phyloP scores from a whole-genome alignment of 2,888 invertebrate genomes.

The Rhimphoctona megacephalus region DNA sequence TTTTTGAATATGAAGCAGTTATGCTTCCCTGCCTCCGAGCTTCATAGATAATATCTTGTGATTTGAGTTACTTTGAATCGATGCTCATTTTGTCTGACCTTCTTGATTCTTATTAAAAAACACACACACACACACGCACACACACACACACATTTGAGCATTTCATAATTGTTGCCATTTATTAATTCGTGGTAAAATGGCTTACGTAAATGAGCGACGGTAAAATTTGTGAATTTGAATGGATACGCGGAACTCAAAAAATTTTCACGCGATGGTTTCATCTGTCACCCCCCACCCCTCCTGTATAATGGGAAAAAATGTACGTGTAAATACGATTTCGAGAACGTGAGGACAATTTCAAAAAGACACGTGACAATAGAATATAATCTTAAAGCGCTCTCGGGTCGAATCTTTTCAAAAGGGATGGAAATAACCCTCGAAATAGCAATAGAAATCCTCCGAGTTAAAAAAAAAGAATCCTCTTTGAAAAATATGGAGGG shows the following conservation, averaged over 20 bases:
- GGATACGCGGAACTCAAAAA: neutral
- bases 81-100: neutral
- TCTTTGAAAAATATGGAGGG: slow-evolving; percentile 7
- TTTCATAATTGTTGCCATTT: neutral
- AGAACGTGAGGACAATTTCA: slow-evolving; percentile 23
- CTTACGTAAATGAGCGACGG: neutral
- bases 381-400: slow-evolving; percentile 28
- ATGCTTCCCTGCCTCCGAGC: neutral
- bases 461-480: neutral
- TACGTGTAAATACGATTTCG: neutral
- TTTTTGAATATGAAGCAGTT: slow-evolving; percentile 13
- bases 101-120: neutral
- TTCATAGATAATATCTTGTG: neutral
- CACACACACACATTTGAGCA: too few species aligned
- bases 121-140: too few species aligned
- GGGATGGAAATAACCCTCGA: neutral
- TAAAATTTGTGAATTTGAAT: neutral
- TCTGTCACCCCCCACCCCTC: neutral
- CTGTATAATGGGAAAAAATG: neutral
- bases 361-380: slow-evolving; percentile 39
- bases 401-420: neutral
- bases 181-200: neutral
- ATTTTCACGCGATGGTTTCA: neutral
- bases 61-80: neutral
- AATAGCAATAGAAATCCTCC: neutral